Conservation (phyloP, 2,113 vertebrate genomes). For the Bagarius yarrelli region DNA sequence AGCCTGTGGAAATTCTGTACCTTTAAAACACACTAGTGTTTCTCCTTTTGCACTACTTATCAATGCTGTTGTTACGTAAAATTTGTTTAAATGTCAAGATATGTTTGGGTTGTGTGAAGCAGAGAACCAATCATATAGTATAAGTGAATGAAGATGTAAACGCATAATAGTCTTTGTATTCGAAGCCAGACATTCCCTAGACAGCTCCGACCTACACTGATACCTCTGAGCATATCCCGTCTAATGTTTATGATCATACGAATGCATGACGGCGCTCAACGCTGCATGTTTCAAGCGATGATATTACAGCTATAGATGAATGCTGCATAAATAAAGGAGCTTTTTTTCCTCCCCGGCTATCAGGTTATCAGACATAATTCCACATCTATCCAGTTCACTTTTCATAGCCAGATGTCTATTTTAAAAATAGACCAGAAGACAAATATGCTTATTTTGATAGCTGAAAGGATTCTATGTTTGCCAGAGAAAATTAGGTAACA, state of each 20-base stretch:
- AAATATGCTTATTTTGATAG: background rate
- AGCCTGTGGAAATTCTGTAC: constrained; percentile 25
- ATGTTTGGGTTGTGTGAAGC: constrained; percentile 6
- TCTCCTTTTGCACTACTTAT: constrained; percentile 1
- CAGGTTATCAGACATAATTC: background rate
- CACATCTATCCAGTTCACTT: background rate
- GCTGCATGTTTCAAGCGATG: background rate
- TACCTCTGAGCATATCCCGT: background rate
- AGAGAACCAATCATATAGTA: background rate
- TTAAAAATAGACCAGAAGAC: background rate
- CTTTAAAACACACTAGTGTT: background rate
- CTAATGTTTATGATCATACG: background rate
- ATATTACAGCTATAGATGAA: background rate
- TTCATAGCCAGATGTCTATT: background rate
- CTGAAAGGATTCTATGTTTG: background rate
- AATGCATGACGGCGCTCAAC: background rate
- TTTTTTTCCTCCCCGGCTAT: background rate
- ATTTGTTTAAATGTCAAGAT: background rate
- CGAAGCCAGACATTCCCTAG: background rate
- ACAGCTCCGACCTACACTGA: background rate
- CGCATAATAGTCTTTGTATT: background rate
- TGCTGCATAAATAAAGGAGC: constrained; percentile 7
- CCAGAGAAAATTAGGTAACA: background rate
- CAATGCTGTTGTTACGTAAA: background rate
- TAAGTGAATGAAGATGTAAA: background rate